A percentile compares a stretch with the other conserved stretches of the same genome.
Evolutionary conservation across 1,140 invertebrate genomes (phyloP).

Genomic region (Brachionus angularis): DNA sequence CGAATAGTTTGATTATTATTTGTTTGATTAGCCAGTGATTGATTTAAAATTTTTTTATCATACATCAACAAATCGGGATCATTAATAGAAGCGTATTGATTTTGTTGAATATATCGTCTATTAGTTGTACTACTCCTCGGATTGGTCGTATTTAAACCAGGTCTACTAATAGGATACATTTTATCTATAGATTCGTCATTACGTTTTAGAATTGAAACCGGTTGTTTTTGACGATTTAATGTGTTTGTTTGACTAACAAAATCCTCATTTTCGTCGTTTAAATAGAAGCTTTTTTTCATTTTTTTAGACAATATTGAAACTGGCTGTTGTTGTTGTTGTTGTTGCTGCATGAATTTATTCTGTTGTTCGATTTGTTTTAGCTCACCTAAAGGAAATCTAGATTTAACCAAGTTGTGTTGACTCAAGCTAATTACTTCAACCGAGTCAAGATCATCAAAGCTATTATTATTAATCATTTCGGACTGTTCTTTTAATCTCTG

Average conservation of each 20-base stretch:
- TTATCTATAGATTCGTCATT: not conserved
- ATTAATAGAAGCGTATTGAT: too few species aligned
- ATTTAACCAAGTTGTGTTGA: slow-evolving; percentile 3
- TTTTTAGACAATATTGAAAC: not conserved
- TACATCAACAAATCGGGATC: too few species aligned
- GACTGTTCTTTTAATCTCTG: not conserved
- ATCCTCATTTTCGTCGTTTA: not conserved
- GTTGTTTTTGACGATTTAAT: not conserved
- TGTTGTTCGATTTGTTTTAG: too few species aligned
- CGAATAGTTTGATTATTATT: not conserved
- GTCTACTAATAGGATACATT: slow-evolving; percentile 36
- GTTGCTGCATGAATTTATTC: too few species aligned
- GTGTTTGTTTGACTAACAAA: not conserved
- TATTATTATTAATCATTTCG: slow-evolving; percentile 13
- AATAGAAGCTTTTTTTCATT: too few species aligned
- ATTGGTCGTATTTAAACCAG: not conserved
- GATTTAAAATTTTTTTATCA: too few species aligned
- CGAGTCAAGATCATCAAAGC: slow-evolving; percentile 25
- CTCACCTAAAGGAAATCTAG: not conserved
- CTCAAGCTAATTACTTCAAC: not conserved
- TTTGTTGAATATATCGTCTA: too few species aligned
- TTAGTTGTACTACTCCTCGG: not conserved
- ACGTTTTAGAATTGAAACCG: slow-evolving; percentile 24
- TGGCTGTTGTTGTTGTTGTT: not conserved
- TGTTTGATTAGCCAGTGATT: not conserved